Base-by-base conservation (phyloP, 2,113 vertebrate species). In the Tylochromis polylepis region DNA sequence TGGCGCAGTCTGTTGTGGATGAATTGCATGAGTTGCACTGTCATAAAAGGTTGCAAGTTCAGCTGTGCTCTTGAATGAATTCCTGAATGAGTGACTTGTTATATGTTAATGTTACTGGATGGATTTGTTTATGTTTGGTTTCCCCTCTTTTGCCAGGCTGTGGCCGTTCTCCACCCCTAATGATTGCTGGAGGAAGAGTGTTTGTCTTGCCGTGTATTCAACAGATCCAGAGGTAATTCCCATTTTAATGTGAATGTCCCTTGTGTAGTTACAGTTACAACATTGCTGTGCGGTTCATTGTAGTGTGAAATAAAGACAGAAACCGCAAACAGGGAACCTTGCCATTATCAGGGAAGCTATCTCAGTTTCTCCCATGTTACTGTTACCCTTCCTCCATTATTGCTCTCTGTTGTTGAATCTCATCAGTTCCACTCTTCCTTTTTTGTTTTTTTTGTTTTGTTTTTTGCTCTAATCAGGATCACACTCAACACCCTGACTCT, bases 401-500 rank as follows among this genome's bases (percentile, higher is more conserved):
- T 95, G 7, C 6, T 77, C 3, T 58, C 20, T 82, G 4, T 15
- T 77, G 49, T 51, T 51, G 16, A 51, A 46, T 22, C 16, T 41
- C 22, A 55, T 38, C 41, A 20, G 3, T 70, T 9, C 11, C 22
- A 20, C 41, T 22, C 2, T 78, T 43, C 8, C 1, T 72, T 78
- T 18, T 36, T 18, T 65, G 6, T 65, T 22, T 67, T 3, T 62
- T n/a, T 62, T 43, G 2, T 18, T 62, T 38, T 62, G n/a, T n/a
- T 86, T 82, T 78, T 58, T 56, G 4, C 89, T 72, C 29, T 8
- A 84, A 12, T 11, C 89, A 99, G 98, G 95, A 98, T 99, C 88
- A 97, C 97, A 5, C 96, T 99, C 82, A 98, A 98, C 94, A 99
- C 98, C 8, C 88, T 98, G 92, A 99, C 98, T 79, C 96, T 99